These are phyloP conservation scores for Pandemis corylana DNA, from an alignment of 2,888 invertebrate genomes.

Conservation along the genomic window DNA sequence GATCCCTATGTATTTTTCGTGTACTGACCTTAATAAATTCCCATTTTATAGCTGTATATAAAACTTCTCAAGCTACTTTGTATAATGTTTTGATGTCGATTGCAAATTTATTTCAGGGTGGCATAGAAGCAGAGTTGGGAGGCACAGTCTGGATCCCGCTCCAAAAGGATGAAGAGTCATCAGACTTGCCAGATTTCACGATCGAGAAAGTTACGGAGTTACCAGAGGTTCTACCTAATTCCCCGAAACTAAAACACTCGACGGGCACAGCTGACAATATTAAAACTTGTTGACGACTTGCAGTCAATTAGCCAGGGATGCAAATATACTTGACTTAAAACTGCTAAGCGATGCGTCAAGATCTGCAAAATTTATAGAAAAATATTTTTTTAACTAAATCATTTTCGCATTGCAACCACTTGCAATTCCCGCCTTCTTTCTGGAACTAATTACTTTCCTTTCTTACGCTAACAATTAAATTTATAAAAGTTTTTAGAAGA, in stretches of 20 bases:
- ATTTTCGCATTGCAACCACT: not conserved
- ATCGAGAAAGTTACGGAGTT: constrained; percentile 87
- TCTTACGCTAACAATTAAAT: not conserved
- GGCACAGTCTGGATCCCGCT: constrained; percentile 93
- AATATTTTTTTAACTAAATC: constrained; percentile 1
- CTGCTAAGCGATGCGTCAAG: constrained; percentile 22
- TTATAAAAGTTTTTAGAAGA: not conserved
- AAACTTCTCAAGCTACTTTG: not conserved
- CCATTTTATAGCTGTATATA: too few species aligned
- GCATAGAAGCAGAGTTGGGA: constrained; percentile 89
- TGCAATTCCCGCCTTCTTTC: not conserved
- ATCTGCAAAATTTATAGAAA: constrained; percentile 2
- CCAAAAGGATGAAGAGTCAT: constrained; percentile 76
- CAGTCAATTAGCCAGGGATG: not conserved
- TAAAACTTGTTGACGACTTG: constrained; percentile 52
- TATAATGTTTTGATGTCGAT: not conserved
- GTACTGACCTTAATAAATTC: too few species aligned
- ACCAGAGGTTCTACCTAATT: constrained; percentile 85
- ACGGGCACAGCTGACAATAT: constrained; percentile 44
- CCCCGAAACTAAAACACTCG: constrained; percentile 72
- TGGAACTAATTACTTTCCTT: not conserved
- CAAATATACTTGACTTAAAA: constrained; percentile 20
- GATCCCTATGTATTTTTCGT: too few species aligned
- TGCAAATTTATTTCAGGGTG: constrained; percentile 82
- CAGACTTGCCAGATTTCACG: constrained; percentile 87